Evolutionary conservation across 2,888 invertebrate genomes (phyloP).

Genomic region (Catotricha subobsoleta): DNA sequence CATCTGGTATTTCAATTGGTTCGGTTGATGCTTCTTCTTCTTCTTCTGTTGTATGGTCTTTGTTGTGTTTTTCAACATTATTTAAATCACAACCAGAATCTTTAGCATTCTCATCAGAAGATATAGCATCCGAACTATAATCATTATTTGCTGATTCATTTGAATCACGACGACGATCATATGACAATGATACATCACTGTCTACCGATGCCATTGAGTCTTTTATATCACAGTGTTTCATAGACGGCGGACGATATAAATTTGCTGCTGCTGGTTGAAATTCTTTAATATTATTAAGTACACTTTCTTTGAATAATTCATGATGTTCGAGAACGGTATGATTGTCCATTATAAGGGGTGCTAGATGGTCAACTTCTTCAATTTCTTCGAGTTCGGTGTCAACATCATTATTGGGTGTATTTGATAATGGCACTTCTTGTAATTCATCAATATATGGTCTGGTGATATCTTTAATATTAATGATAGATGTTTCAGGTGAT

Average conservation of each 20-base stretch:
- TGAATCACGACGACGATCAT: slow-evolving; percentile 16
- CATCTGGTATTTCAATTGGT: slow-evolving; percentile 39
- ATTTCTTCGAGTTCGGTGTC: slow-evolving; percentile 16
- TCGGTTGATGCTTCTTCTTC: background rate
- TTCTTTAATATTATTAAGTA: slow-evolving; percentile 2
- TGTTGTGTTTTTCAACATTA: background rate
- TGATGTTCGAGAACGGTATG: slow-evolving; percentile 21
- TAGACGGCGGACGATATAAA: slow-evolving; percentile 17
- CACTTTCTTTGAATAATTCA: slow-evolving; percentile 11
- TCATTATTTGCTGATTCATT: background rate
- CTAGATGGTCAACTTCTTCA: slow-evolving; percentile 28
- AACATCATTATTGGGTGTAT: slow-evolving; percentile 22
- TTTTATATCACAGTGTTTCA: slow-evolving; percentile 36
- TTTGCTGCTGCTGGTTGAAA: slow-evolving; percentile 1
- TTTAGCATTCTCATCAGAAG: slow-evolving; percentile 40
- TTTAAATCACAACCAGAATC: slow-evolving; percentile 50
- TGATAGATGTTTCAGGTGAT: slow-evolving; percentile 13
- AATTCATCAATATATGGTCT: slow-evolving; percentile 5
- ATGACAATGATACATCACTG: slow-evolving; percentile 35
- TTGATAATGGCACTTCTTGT: slow-evolving; percentile 17
- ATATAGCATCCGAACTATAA: slow-evolving; percentile 18
- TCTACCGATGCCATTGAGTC: slow-evolving; percentile 44
- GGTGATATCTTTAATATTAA: slow-evolving; percentile 14
- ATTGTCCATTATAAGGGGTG: slow-evolving; percentile 27
- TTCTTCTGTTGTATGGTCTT: slow-evolving; percentile 3